Percentiles rank a stretch among this genome's conserved stretches.
Conservation (phyloP, 2,888 invertebrate genomes). For the Minunthozetes semirufus region DNA sequence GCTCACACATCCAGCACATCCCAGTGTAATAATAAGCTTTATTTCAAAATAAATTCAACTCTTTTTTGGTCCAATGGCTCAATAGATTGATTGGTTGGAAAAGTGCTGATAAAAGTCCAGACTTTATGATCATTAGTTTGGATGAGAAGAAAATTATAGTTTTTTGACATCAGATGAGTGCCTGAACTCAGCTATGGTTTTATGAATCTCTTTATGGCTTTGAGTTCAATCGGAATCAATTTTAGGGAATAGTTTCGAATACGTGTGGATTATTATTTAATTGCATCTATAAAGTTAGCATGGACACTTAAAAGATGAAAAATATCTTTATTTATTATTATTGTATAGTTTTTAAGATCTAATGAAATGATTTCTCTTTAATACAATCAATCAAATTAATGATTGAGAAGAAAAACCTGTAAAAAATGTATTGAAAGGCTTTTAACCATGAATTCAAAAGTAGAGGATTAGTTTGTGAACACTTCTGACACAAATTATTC, state of each 20-base stretch:
- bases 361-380: too few species aligned
- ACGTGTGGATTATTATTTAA: too few species aligned
- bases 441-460: too few species aligned
- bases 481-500: background rate
- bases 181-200: background rate
- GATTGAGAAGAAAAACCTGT: background rate
- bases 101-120: background rate
- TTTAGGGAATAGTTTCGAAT: background rate
- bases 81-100: background rate
- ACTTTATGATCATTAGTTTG: constrained; percentile 11
- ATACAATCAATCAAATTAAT: too few species aligned
- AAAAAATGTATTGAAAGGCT: background rate
- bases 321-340: background rate
- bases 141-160: background rate
- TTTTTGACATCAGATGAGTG: background rate
- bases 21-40: background rate
- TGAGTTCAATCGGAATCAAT: background rate
- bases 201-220: background rate
- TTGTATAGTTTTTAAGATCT: background rate
- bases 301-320: too few species aligned
- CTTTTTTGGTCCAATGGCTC: background rate
- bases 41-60: background rate
- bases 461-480: background rate
- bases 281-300: too few species aligned
- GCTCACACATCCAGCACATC: too few species aligned